A percentile compares a stretch with the other conserved stretches of the same genome.
Conservation (phyloP, 2,888 invertebrate species). For the Catocala fraxini region DNA sequence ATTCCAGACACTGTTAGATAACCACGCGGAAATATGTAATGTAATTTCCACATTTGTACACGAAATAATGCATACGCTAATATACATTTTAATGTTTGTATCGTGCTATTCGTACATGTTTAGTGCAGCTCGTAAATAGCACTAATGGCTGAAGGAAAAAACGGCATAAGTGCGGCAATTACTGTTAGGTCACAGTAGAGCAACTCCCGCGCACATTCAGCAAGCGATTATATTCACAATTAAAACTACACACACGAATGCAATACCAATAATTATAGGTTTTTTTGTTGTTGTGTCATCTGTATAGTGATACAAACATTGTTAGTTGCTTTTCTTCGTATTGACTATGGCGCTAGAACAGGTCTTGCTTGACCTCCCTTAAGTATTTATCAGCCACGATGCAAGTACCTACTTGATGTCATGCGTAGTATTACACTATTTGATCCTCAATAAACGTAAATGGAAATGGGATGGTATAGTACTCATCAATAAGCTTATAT, state of each 20-base stretch:
- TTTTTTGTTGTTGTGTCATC: slow-evolving; percentile 30
- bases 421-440: no score
- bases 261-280: slow-evolving; percentile 31
- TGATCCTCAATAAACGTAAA: no score
- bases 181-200: slow-evolving; percentile 71
- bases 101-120: slow-evolving; percentile 55
- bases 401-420: no score
- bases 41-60: slow-evolving; percentile 40
- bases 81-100: slow-evolving; percentile 42
- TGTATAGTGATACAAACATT: background rate
- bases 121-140: slow-evolving; percentile 67
- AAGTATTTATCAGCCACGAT: no score
- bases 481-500: no score
- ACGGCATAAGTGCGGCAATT: slow-evolving; percentile 64
- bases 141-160: slow-evolving; percentile 69
- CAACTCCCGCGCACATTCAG: slow-evolving; percentile 58
- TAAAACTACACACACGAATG: slow-evolving; percentile 49
- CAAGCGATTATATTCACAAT: slow-evolving; percentile 55
- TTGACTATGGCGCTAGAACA: no score
- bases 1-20: slow-evolving; percentile 27
- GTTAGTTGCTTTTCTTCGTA: background rate
- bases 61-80: slow-evolving; percentile 47
- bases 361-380: no score
- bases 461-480: no score
- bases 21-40: slow-evolving; percentile 41